Base-by-base conservation (phyloP, 2,888 invertebrate genomes). In the Noctuana brunneofusca region DNA sequence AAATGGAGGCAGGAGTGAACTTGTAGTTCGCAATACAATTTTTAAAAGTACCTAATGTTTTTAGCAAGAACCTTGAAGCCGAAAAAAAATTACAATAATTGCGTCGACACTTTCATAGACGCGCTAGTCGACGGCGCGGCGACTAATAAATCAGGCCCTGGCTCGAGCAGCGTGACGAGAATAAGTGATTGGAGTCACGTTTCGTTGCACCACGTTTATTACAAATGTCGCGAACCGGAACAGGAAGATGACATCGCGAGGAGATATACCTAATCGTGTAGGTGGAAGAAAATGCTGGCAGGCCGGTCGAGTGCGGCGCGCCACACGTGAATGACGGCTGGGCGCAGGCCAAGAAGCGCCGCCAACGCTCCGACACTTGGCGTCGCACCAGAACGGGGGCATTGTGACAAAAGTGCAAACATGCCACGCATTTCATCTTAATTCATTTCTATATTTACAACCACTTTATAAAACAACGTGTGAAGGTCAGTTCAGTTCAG, bases 291-390 rank as follows among this genome's bases (percentile, higher is more conserved):
- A 71, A 73, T 76, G 74, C 76, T 78, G 73, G 75, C 73, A 72
- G n/a, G 66, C 67, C 66, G 68, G 65, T 65, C 58, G 62, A 43
- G 38, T 41, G 38, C 63, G 46, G 69, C 73, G 67, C 68, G 73
- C 68, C 71, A 67, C 75, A 78, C 72, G 77, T 83, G 85, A 84
- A 85, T 83, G 79, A 79, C 74, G 69, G 64, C 74, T 83, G 85
- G 80, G 65, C 38, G 32, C 4, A 38, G 71, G 74, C 78, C 78
- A 76, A 71, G 54, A 66, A 63, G 54, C 49, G 63, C 41, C 65
- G 70, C 73, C 65, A 66, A 65, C 63, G 52, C 65, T 63, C 57
- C 74, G 71, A 70, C 74, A 77, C 75, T 86, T 86, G 82, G 84
- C 84, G 71, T 67, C 65, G 65, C 73, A 82, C 75, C 79, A 80